phyloP scores from a whole-genome alignment of 2,797 vertebrate genomes.

The Tarsius wallacei region DNA sequence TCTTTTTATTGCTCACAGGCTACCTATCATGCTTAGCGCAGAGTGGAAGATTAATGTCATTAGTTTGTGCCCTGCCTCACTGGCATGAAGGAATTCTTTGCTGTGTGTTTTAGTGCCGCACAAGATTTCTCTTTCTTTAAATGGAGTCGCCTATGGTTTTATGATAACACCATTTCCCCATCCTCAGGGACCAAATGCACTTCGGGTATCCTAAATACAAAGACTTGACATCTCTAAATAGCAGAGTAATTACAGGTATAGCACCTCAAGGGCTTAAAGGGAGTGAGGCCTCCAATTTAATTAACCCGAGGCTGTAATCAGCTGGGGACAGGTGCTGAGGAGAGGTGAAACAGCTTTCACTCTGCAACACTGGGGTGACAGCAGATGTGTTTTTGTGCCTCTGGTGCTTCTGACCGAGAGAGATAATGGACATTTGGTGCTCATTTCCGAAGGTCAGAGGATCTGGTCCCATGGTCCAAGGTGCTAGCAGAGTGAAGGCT shows the following conservation, averaged over 20 bases:
- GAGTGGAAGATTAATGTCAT: not conserved
- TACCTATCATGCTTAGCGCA: not conserved
- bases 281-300: conserved; percentile 29
- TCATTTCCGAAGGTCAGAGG: not conserved
- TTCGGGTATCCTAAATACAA: conserved; percentile 48
- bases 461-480: not conserved
- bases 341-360: not conserved
- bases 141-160: not conserved
- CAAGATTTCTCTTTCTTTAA: not conserved
- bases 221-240: conserved; percentile 55
- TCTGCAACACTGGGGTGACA: not conserved
- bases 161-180: not conserved
- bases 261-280: not conserved
- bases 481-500: not conserved
- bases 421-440: not conserved
- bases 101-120: not conserved
- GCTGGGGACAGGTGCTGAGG: not conserved
- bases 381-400: not conserved
- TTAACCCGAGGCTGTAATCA: not conserved
- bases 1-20: not conserved
- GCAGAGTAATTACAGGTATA: conserved; percentile 50
- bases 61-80: not conserved
- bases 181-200: not conserved
- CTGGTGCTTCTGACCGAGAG: not conserved
- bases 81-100: not conserved